Conservation (phyloP, 2,888 invertebrate genomes). For the Sarcophaga subvicina region DNA sequence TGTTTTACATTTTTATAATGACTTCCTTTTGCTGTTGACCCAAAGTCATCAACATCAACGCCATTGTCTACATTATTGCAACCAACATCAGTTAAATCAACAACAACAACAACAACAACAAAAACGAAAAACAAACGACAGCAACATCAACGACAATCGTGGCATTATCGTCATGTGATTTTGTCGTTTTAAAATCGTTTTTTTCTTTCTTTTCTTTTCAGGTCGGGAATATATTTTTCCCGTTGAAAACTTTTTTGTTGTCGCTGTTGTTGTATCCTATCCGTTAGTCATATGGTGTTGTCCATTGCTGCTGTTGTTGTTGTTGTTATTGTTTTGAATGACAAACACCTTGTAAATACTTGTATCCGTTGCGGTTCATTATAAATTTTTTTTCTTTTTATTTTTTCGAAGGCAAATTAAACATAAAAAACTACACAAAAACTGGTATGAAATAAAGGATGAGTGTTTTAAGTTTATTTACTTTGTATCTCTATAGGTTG, state of each 20-base stretch:
- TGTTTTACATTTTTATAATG: slow-evolving; percentile 62
- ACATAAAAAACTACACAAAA: background rate
- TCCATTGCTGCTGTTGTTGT: background rate
- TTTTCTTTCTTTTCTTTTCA: background rate
- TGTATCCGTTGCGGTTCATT: slow-evolving; percentile 52
- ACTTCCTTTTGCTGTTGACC: slow-evolving; percentile 67
- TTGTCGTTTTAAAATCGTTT: slow-evolving; percentile 10
- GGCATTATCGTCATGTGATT: slow-evolving; percentile 28
- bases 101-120: background rate
- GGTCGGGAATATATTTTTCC: background rate
- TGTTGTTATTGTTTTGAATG: slow-evolving; percentile 6
- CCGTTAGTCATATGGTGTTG: slow-evolving; percentile 4
- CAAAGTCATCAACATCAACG: slow-evolving; percentile 51
- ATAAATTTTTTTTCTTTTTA: background rate
- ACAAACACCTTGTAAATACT: slow-evolving; percentile 48
- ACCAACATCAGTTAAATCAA: slow-evolving; percentile 11
- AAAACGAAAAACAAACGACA: background rate
- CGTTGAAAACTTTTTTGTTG: background rate
- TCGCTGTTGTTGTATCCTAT: slow-evolving; percentile 6
- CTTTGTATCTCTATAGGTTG: slow-evolving; percentile 1
- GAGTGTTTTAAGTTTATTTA: slow-evolving; percentile 37
- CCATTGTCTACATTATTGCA: slow-evolving; percentile 35
- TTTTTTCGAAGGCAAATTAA: slow-evolving; percentile 4
- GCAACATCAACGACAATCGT: background rate
- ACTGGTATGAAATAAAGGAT: background rate